Evolutionary conservation across 92 coral and sea anemone species (phyloP), one percentile per base, ranked within the genome.

Genomic region (Virgularia gustaviana): DNA sequence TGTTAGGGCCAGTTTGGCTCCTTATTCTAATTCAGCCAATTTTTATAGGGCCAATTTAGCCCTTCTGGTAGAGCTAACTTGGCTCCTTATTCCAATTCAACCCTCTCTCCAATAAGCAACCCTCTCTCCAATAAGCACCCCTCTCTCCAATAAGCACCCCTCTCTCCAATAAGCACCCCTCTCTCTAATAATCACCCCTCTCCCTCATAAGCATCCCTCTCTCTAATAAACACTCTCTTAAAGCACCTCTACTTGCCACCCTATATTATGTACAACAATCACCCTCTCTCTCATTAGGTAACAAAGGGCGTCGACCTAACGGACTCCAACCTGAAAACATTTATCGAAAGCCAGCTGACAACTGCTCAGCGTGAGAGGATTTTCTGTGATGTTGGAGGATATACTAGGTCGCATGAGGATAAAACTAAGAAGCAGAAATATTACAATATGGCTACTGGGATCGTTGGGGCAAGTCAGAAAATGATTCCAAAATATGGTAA

Each of bases 301-400:
- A 22, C 58, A 12, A 28, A 52, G 23, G 61, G 60, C 15, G 22
- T 22, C 10, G 33, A 59, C 2, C 45, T 68, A 20, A 61, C 75
- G 6, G 37, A 27, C 6, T 49, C 75, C 22, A 7, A 68, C 20
- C 75, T 68, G 32, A 41, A 22, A 15, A 19, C 55, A 2, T 4
- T 24, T 4, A 49, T 3, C 12, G 60, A 49, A 11, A 47, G 22
- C 4, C 61, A 38, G 25, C 35, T 68, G 12, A 68, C 45, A 8
- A 27, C 75, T 18, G 3, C n/a, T 30, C 75, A 68, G 54, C 36
- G 75, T 38, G 44, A 68, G 60, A 49, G 75, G 35, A 18, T 68
- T 23, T 68, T 68, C 30, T 49, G 30, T 51, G 75, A 68, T 32
- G 75, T 68, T 9, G 75, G 75, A 22, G 75, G 75, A 7, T 68